Conservation (phyloP, 1,140 invertebrate species). For the Macrostomum lignano region DNA sequence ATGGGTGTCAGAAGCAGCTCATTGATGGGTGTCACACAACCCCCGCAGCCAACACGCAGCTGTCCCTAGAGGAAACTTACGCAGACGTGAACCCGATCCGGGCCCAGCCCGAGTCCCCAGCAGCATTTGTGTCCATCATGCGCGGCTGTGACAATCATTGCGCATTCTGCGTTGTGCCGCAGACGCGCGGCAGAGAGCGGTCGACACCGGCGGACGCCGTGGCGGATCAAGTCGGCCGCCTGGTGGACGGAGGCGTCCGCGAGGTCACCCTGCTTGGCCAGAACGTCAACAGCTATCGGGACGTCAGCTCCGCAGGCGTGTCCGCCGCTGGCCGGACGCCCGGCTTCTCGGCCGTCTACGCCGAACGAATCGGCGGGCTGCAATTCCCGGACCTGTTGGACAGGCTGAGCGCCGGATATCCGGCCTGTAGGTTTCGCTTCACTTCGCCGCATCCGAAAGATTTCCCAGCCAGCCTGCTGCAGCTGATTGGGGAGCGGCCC, state of each 20-base stretch:
- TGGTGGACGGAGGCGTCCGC: constrained; percentile 50
- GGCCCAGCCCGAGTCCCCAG: constrained; percentile 42
- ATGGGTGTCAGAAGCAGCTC: too few species aligned
- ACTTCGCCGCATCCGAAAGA: constrained; percentile 93
- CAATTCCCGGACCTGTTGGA: constrained; percentile 54
- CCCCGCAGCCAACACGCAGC: too few species aligned
- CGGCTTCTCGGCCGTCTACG: constrained; percentile 77
- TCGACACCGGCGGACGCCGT: constrained; percentile 58
- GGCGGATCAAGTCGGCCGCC: constrained; percentile 43
- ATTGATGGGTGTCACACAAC: too few species aligned
- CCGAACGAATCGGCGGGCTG: constrained; percentile 46
- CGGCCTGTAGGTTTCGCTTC: constrained; percentile 70
- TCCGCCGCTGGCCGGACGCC: constrained; percentile 9
- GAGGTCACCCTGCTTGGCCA: constrained; percentile 64
- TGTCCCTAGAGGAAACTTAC: constrained; percentile 89
- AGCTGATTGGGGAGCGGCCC: constrained; percentile 43
- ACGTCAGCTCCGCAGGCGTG: constrained; percentile 26
- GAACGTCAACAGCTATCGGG: constrained; percentile 87
- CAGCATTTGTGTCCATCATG: constrained; percentile 83
- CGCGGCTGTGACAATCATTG: constrained; percentile 95
- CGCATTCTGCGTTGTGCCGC: constrained; percentile 32
- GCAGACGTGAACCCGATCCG: constrained; percentile 68
- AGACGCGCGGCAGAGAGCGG: constrained; percentile 58
- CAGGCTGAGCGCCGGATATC: constrained; percentile 47
- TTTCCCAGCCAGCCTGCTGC: constrained; percentile 57